phyloP scores from a whole-genome alignment of 2,797 vertebrate species.

The Periophthalmus magnuspinnatus region DNA sequence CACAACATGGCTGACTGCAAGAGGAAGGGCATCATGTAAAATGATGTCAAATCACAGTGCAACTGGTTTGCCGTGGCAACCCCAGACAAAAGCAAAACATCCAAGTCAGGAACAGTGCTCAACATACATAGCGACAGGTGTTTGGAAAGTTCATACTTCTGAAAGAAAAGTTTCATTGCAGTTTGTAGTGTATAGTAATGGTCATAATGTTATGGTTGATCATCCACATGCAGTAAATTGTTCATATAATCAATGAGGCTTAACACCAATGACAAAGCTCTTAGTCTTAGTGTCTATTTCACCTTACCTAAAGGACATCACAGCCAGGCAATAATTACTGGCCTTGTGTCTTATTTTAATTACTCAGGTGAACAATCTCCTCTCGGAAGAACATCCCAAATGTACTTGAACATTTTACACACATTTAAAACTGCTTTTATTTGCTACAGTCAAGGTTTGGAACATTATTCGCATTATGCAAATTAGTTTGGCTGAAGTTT shows the following conservation, averaged over 20 bases:
- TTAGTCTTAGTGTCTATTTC: constrained; percentile 61
- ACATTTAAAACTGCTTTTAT: constrained; percentile 4
- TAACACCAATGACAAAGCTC: constrained; percentile 31
- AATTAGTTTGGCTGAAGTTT: not conserved
- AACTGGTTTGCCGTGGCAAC: not conserved
- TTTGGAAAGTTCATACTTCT: not conserved
- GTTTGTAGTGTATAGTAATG: not conserved
- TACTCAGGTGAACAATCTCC: constrained; percentile 35
- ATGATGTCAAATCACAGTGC: not conserved
- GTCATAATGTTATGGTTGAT: constrained; percentile 19
- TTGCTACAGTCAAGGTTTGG: constrained; percentile 6
- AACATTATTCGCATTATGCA: not conserved
- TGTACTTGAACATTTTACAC: constrained; percentile 28
- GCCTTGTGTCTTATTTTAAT: constrained; percentile 41
- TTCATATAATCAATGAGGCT: constrained; percentile 31
- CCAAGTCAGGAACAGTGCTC: not conserved
- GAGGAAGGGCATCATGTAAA: not conserved
- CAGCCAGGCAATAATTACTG: constrained; percentile 40
- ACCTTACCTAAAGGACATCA: constrained; percentile 48
- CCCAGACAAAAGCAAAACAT: not conserved
- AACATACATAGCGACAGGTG: no score
- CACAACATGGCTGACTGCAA: no score
- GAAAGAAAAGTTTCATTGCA: not conserved
- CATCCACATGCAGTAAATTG: constrained; percentile 20
- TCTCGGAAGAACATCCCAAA: constrained; percentile 20